A percentile compares a stretch with the other conserved stretches of the same genome.
Evolutionary conservation across 2,797 vertebrate species (phyloP).

Genomic region (Okamejei kenojei): DNA sequence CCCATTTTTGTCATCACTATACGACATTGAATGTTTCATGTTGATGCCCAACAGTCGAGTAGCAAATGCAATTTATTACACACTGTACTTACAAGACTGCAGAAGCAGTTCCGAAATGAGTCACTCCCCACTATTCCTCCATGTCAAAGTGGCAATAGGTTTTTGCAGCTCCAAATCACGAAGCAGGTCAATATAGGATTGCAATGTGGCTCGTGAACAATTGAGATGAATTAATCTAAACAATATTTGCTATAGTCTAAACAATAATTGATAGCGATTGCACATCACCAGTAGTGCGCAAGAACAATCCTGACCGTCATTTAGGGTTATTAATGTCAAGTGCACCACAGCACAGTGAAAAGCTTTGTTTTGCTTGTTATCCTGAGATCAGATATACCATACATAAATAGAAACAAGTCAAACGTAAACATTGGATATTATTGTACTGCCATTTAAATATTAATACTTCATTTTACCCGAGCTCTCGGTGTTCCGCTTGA

Average conservation of each 20-base stretch:
- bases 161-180: neutral
- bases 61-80: no score
- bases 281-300: no score
- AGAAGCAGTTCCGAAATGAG: no score
- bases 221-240: neutral
- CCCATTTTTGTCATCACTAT: neutral
- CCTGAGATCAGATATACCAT: no score
- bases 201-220: neutral
- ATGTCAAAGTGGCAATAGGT: neutral
- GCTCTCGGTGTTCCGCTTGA: constrained; percentile 44
- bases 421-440: no score
- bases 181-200: neutral
- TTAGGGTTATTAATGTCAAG: no score
- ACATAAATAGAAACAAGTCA: no score
- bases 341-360: no score
- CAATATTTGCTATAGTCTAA: neutral
- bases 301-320: no score
- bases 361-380: no score
- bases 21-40: neutral
- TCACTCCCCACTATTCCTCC: neutral
- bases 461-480: neutral
- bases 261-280: neutral
- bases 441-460: neutral
- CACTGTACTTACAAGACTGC: no score
- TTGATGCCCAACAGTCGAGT: no score